These are phyloP conservation scores for Oreocharis arfaki DNA, from an alignment of 2,113 vertebrate genomes.

Conservation along the genomic window DNA sequence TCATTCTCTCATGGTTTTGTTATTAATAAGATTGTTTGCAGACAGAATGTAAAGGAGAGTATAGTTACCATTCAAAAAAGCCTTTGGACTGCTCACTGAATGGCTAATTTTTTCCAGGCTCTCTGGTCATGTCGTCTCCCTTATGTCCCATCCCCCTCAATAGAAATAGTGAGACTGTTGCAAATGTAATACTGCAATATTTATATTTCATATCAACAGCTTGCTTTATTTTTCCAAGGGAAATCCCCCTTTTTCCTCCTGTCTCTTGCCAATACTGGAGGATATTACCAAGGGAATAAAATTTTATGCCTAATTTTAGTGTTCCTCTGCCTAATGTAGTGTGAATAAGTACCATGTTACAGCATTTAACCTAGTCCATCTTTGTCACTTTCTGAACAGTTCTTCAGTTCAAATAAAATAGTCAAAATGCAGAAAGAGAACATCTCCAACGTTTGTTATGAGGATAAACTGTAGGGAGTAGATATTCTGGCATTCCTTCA, in stretches of 20 bases:
- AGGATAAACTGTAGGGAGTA: background rate
- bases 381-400: conserved; percentile 8
- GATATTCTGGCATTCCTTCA: background rate
- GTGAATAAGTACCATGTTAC: conserved; percentile 57
- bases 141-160: accelerated
- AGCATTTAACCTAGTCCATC: conserved; percentile 58
- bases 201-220: background rate
- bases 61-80: background rate
- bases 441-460: background rate
- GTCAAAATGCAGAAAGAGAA: background rate
- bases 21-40: background rate
- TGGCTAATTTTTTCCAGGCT: background rate
- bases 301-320: conserved; percentile 67
- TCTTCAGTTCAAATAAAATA: background rate
- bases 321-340: conserved; percentile 64
- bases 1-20: background rate
- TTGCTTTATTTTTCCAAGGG: conserved; percentile 41
- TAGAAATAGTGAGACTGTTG: background rate
- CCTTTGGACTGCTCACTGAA: background rate
- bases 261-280: conserved; percentile 31
- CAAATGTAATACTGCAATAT: background rate
- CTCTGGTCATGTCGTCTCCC: background rate
- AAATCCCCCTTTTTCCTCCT: conserved; percentile 33
- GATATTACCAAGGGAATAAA: conserved; percentile 65
- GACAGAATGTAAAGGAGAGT: background rate